Evolutionary conservation across 2,888 invertebrate species (phyloP), one percentile per base, ranked within the genome.

Genomic region (Erynnis tages): DNA sequence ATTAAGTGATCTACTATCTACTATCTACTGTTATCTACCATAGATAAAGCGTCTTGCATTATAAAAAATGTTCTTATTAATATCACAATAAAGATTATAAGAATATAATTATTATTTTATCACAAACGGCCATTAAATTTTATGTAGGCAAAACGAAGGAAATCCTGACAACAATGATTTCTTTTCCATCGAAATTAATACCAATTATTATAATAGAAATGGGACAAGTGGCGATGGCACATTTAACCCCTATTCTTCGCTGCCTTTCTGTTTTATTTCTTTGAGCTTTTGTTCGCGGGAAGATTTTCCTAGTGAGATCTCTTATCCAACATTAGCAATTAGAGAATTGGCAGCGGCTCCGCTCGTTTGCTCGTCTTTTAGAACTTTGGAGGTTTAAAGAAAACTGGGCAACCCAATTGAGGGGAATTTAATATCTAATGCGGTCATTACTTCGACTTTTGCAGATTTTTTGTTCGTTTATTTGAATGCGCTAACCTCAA

Each of bases 281-380:
- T 43, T 34, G 29, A 43, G 35, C 50, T 50, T 50, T 50, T 50
- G 50, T 50, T 50, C 50, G 35, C 13, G 7, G 19, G 27, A 50
- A 49, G 34, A 35, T 43, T 50, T 50, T 50, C 40, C 45, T 43
- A 50, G 50, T 43, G 29, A 50, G 43, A 50, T 50, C 35, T 50
- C 41, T 43, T 50, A 50, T 35, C 50, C 50, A 50, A 50, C 50
- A 50, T 50, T 50, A 50, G 50, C 50, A 50, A 50, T 50, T 50
- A 50, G 50, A 43, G 50, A 50, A 50, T 50, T 50, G 50, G 50
- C 50, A 50, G 34, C 43, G 25, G 50, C 35, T 29, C 29, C 29
- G 43, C 29, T 50, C 50, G 23, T 43, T 43, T 34, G 41, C 50
- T 43, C 43, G 35, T 50, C 50, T 43, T 50, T 50, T 43, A 50